A percentile compares a stretch with the other conserved stretches of the same genome.
These are phyloP conservation scores for Piprites chloris DNA, from an alignment of 2,113 vertebrate genomes.

Conservation along the genomic window DNA sequence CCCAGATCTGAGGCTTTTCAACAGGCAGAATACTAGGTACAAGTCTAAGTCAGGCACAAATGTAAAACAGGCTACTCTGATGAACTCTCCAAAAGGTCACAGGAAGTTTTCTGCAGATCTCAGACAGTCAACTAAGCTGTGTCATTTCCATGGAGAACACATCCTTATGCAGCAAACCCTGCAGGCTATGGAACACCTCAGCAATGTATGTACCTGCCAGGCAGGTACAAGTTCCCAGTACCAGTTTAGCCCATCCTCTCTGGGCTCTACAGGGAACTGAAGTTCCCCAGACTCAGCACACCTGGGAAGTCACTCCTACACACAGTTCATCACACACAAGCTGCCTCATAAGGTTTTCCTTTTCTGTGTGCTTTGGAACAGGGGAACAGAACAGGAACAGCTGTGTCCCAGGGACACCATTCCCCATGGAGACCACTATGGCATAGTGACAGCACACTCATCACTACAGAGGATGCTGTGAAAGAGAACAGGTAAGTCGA, in stretches of 20 bases:
- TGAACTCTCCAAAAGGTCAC: background rate
- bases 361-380: background rate
- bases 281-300: background rate
- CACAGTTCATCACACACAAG: background rate
- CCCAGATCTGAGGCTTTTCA: background rate
- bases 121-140: background rate
- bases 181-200: background rate
- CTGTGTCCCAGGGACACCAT: background rate
- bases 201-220: fast-evolving
- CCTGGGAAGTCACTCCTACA: background rate
- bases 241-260: background rate
- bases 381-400: background rate
- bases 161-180: background rate
- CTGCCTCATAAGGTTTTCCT: background rate
- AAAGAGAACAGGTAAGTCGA: background rate
- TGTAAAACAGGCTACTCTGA: background rate
- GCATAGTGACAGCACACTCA: background rate
- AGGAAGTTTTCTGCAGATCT: background rate
- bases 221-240: background rate
- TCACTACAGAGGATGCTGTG: background rate
- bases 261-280: background rate
- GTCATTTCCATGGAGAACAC: background rate
- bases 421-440: background rate
- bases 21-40: background rate
- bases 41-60: background rate